Evolutionary conservation across 2,797 vertebrate genomes (phyloP).

Genomic region (Sebastes oblongus): DNA sequence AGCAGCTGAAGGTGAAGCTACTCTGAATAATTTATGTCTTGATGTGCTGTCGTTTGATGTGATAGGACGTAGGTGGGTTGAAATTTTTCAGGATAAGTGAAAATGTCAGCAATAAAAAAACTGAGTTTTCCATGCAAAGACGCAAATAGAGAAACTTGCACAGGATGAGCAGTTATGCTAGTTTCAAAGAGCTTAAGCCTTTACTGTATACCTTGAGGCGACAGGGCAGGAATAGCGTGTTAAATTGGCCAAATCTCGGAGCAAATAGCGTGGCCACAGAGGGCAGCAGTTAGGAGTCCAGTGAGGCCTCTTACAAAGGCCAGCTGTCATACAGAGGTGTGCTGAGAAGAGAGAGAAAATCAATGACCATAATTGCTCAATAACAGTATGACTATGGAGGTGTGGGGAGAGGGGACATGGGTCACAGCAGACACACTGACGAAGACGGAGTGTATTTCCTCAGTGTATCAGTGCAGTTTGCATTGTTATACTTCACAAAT

Average conservation of each 20-base stretch:
- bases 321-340: constrained; percentile 68
- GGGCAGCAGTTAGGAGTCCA: constrained; percentile 63
- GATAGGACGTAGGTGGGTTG: constrained; percentile 16
- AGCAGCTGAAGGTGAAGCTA: constrained; percentile 47
- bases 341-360: constrained; percentile 66
- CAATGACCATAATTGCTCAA: constrained; percentile 76
- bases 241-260: constrained; percentile 61
- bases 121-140: not conserved
- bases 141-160: not conserved
- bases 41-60: constrained; percentile 32
- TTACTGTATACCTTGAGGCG: constrained; percentile 26
- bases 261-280: constrained; percentile 46
- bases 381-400: constrained; percentile 52
- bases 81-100: not conserved
- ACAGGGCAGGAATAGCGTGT: constrained; percentile 22
- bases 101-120: constrained; percentile 12
- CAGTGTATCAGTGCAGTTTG: constrained; percentile 1
- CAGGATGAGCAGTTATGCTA: not conserved
- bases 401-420: constrained; percentile 17
- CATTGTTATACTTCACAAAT: not conserved
- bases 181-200: constrained; percentile 8
- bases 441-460: not conserved
- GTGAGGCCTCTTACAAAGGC: constrained; percentile 61
- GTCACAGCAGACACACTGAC: constrained; percentile 26
- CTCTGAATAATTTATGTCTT: constrained; percentile 32